Base-by-base conservation (phyloP, 1,140 invertebrate genomes). In the Streblospio benedicti region DNA sequence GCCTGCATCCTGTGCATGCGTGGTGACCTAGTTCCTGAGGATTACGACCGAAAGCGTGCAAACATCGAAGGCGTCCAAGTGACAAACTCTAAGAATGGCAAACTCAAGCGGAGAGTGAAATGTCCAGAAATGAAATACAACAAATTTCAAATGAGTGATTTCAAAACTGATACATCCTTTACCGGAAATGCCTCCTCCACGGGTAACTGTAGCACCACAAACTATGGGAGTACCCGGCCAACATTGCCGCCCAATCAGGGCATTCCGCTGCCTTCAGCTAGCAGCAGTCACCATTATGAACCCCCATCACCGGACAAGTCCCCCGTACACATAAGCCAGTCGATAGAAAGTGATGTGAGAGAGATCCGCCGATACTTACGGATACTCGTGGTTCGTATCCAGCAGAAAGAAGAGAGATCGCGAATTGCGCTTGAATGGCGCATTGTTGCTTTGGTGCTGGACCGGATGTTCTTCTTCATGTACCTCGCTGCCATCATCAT, bases 401-500 rank as follows among this genome's bases (percentile, higher is more conserved):
- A 59, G 20, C 33, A 59, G n/a, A 65, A 65, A 38, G 64, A 65
- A 32, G 35, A 53, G 14, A 23, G 28, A 16, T 25, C 45, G n/a
- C 51, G 44, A 45, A 53, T 64, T 16, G 30, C 35, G 14, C 33
- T 47, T 20, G 64, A 65, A 52, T 68, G 67, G 67, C 55, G 64
- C 23, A 47, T 60, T 41, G 65, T 67, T n/a, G 67, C 65, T 5
- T 38, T 67, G 4, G 61, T 67, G 25, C 53, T 68, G 20, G 67
- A 68, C 43, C 33, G 67, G 45, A 38, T 64, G 4, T 65, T 68
- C 30, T 68, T 68, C 61, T 65, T 62, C 50, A 35, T 65, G 1
- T 68, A 68, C 41, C 32, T 65, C 18, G 20, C 56, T 1, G 63
- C 49, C n/a, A 64, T 63, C 16, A 64, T 65, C 38, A 38, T 64